A percentile compares a stretch with the other conserved stretches of the same genome.
Evolutionary conservation across 92 coral and sea anemone genomes (phyloP).

Genomic region (Zoanthus gigantus): DNA sequence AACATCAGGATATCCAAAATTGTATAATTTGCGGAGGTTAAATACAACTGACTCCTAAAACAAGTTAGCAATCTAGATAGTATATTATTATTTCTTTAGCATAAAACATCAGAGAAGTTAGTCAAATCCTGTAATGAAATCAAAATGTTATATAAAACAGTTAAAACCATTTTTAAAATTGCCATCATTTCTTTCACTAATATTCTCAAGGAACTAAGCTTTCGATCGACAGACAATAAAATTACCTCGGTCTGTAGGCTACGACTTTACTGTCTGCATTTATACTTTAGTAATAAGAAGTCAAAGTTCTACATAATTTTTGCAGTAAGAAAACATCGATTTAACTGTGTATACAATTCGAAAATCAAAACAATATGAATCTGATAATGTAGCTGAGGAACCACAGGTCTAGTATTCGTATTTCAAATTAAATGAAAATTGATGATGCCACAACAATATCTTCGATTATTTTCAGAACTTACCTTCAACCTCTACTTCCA

Average conservation of each 20-base stretch:
- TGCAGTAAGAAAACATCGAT: neutral
- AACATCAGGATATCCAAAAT: no score
- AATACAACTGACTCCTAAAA: neutral
- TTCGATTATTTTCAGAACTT: slow-evolving; percentile 1
- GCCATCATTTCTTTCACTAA: neutral
- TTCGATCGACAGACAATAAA: neutral
- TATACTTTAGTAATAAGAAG: neutral
- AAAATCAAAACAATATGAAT: neutral
- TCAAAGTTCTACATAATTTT: neutral
- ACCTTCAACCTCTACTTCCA: slow-evolving; percentile 36
- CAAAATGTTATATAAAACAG: neutral
- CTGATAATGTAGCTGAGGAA: neutral
- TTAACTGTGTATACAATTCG: neutral
- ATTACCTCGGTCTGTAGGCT: neutral
- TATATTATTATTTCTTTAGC: neutral
- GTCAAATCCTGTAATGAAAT: neutral
- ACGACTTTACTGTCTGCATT: neutral
- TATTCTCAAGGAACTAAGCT: neutral
- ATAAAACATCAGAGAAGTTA: neutral
- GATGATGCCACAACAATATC: slow-evolving; percentile 12
- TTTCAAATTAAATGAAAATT: neutral
- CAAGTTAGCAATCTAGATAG: neutral
- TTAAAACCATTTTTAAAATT: neutral
- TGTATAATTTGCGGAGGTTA: no score
- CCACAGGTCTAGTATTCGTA: neutral